phyloP scores from a whole-genome alignment of 1,140 invertebrate species.

The Pogonus chalceus region DNA sequence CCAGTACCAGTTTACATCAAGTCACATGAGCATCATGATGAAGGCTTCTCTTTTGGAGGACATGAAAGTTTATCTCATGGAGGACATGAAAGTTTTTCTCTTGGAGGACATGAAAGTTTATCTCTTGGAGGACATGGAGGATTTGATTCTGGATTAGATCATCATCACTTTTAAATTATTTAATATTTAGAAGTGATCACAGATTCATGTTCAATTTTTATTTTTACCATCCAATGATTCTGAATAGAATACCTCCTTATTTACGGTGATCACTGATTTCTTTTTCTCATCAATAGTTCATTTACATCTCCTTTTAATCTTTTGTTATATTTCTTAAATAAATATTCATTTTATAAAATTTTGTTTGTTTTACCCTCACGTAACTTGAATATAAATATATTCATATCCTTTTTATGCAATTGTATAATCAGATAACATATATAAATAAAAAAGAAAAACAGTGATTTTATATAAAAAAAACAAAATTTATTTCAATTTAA shows the following conservation, averaged over 20 bases:
- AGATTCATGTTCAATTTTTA: neutral
- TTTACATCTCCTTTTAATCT: too few species aligned
- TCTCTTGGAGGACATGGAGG: constrained; percentile 14
- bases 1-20: constrained; percentile 43
- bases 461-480: too few species aligned
- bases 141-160: constrained; percentile 5
- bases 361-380: too few species aligned
- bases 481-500: too few species aligned
- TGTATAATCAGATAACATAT: too few species aligned
- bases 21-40: constrained; percentile 22
- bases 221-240: neutral
- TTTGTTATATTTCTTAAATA: too few species aligned
- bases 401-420: too few species aligned
- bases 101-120: constrained; percentile 15
- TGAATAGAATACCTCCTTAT: neutral
- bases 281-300: too few species aligned
- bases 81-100: constrained; percentile 12
- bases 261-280: too few species aligned
- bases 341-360: too few species aligned
- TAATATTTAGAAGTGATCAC: neutral
- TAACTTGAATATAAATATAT: too few species aligned
- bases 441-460: too few species aligned
- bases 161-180: neutral
- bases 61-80: constrained; percentile 15
- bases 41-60: constrained; percentile 13